Conservation (phyloP, 2,797 vertebrate species). For the Periophthalmus magnuspinnatus region DNA sequence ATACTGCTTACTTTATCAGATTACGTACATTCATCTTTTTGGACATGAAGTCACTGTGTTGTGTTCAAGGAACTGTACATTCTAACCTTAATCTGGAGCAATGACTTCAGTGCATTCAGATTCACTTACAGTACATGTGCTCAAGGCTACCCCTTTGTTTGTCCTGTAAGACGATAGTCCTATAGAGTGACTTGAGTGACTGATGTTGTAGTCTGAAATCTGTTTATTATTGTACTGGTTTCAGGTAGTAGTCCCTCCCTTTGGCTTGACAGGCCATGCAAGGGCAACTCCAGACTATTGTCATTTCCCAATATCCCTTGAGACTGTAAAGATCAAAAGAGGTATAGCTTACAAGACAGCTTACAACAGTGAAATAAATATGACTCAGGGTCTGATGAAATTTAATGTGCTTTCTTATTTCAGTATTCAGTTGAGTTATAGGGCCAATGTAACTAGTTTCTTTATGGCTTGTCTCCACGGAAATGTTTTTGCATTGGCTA, state of each 20-base stretch:
- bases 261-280: conserved; percentile 24
- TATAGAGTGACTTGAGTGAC: conserved; percentile 10
- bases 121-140: neutral
- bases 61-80: neutral
- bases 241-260: conserved; percentile 32
- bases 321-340: conserved; percentile 2
- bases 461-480: neutral
- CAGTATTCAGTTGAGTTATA: neutral
- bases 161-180: conserved; percentile 3
- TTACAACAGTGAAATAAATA: neutral
- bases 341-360: neutral
- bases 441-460: neutral
- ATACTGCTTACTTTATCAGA: neutral
- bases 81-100: neutral
- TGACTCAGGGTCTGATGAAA: neutral
- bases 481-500: neutral
- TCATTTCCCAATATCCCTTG: neutral
- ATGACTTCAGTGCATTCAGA: conserved; percentile 3
- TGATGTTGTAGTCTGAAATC: conserved; percentile 27
- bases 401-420: neutral
- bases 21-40: neutral
- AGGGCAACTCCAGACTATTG: conserved; percentile 15
- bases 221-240: conserved; percentile 44
- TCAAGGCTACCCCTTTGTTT: neutral
- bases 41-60: neutral